Evolutionary conservation across 2,113 vertebrate species (phyloP), one percentile per base, ranked within the genome.

Genomic region (Eonycteris spelaea): DNA sequence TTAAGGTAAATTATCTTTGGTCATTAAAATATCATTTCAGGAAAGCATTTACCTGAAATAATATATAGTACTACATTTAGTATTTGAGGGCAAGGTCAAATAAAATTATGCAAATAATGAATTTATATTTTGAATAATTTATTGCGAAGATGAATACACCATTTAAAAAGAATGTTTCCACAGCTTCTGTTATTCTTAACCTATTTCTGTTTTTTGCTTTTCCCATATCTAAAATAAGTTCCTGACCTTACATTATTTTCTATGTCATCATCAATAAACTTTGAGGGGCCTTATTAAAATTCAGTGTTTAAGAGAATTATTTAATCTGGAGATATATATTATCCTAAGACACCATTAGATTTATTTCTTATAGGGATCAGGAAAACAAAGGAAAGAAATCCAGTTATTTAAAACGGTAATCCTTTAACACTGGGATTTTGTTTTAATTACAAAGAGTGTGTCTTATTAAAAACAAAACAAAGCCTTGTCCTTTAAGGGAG

Each of bases 381-480:
- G 71, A 59, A 97, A 95, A 97, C 89, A 97, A 97, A 97, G 45
- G 79, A 91, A 95, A 95, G 21, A 97, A 98, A 97, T 97, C 94
- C 86, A 97, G 95, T 97, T 98, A 97, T 97, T 97, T 97, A 96
- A 96, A 95, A 88, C 80, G 95, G 96, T 96, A 97, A 98, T 96
- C 97, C 91, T 90, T 96, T 97, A 97, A 97, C 97, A 95, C 97
- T 96, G 67, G 95, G 95, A 97, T 98, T 97, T 96, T 97, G 86
- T 97, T 98, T 97, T 98, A 96, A 97, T 97, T 97, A 98, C 86
- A 73, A 97, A 97, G 93, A 97, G 94, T 98, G 88, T 96, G 79
- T 96, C 86, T 94, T 96, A 96, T 96, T 94, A 96, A 97, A 95
- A 97, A 95, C 96, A 97, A 97, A 95, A 96, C 95, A 97, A 96